phyloP scores from a whole-genome alignment of 2,113 vertebrate species.

The Psophia crepitans region DNA sequence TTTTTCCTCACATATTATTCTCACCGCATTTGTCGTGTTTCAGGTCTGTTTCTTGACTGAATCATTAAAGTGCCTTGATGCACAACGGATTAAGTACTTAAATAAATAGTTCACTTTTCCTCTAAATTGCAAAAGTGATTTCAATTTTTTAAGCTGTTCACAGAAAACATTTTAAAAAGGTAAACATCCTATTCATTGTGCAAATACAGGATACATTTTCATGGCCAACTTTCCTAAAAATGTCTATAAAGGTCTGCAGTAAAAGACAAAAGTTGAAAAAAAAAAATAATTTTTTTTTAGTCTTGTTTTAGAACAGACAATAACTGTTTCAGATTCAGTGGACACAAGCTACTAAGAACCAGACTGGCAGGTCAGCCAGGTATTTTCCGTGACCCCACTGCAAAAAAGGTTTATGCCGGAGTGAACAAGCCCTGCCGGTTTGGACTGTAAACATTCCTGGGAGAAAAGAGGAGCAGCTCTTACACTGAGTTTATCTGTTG shows the following conservation, averaged over 20 bases:
- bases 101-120: constrained; percentile 54
- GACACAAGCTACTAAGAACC: not conserved
- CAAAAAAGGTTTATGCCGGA: not conserved
- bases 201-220: not conserved
- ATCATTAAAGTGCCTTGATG: constrained; percentile 50
- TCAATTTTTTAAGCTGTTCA: constrained; percentile 26
- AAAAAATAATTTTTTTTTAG: not conserved
- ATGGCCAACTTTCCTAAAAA: not conserved
- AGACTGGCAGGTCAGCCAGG: not conserved
- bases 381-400: not conserved
- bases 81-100: constrained; percentile 57
- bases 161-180: not conserved
- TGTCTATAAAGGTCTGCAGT: not conserved
- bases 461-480: not conserved
- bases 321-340: not conserved
- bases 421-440: not conserved
- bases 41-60: constrained; percentile 47
- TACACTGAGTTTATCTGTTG: not conserved
- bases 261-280: not conserved
- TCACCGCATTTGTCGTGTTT: not conserved
- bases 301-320: not conserved
- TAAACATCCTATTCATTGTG: not conserved
- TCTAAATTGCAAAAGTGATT: constrained; percentile 46
- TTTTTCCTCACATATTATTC: not conserved
- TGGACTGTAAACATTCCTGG: not conserved